Conservation (phyloP, 2,113 vertebrate species). For the Heterocephalus glaber region DNA sequence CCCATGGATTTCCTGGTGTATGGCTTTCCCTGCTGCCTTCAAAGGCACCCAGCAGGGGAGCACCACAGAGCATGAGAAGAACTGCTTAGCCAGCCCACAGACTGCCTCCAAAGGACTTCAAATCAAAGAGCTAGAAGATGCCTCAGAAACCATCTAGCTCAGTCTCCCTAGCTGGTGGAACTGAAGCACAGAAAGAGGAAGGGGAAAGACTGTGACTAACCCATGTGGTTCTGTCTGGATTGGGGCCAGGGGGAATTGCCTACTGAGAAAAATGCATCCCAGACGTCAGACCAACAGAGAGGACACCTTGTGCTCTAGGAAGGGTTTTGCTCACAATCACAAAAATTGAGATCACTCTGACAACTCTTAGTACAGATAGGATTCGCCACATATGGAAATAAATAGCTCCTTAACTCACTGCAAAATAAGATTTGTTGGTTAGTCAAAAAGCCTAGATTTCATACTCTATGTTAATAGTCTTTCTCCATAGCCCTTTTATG, state of each 20-base stretch:
- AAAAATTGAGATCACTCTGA: neutral
- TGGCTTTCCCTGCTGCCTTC: constrained; percentile 46
- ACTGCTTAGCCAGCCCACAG: neutral
- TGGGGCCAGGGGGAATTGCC: too few species aligned
- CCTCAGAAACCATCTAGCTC: neutral
- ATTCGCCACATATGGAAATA: neutral
- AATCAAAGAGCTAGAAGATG: constrained; percentile 50
- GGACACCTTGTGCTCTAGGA: neutral
- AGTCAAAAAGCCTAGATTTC: neutral
- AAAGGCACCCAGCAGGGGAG: constrained; percentile 59
- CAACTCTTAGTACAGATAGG: neutral
- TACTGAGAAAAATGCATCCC: neutral
- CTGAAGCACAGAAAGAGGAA: neutral
- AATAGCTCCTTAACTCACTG: neutral
- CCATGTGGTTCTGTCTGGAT: neutral
- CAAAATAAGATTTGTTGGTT: neutral
- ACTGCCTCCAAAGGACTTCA: constrained; percentile 23
- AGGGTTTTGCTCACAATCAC: neutral
- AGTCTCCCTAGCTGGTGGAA: neutral
- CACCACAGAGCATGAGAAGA: neutral
- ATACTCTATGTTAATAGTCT: neutral
- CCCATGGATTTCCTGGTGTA: constrained; percentile 53
- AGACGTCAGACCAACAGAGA: neutral
- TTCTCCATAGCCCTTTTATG: neutral
- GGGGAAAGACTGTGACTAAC: neutral